Evolutionary conservation across 2,113 vertebrate species (phyloP), one percentile per base, ranked within the genome.

Genomic region (Corapipo altera): DNA sequence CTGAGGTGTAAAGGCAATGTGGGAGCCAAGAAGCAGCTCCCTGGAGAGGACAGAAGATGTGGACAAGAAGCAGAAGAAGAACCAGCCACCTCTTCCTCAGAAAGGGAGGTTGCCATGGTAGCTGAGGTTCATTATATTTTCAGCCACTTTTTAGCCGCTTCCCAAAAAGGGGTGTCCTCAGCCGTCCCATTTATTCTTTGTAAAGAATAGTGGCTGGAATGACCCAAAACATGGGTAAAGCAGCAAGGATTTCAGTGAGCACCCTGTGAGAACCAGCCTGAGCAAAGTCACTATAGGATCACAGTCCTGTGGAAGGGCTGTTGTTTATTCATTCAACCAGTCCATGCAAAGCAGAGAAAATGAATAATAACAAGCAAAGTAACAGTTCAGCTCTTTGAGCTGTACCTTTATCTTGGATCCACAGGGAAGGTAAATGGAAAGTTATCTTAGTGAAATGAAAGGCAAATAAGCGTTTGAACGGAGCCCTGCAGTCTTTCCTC

Each of bases 31-130:
- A 61, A 91, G 71, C 15, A 83, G 52, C 61, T 91, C 73, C 44
- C 52, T 46, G 64, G 39, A 84, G 70, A 61, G 49, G 39, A 57
- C 1, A 0, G 51, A 71, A 74, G 35, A 75, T 57, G 35, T 44
- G 57, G 22, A 28, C 15, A 24, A 93, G 79, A 93, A 92, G 84
- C 89, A 94, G 91, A 96, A 96, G 88, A 91, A 92, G 67, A 91
- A 76, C 54, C 28, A 93, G 69, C 35, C 43, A n/a, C 84, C 9
- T 77, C 41, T 94, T 95, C 80, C 87, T 87, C 89, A 82, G 77
- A 91, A 69, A 64, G 54, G 5, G 52, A 88, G 33, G 84, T 90
- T 97, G 48, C 51, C 69, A 80, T 77, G 51, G 87, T 71, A 95
- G 55, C 46, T 89, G 76, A 77, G 43, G 83, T 89, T 96, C 26